A percentile compares a stretch with the other conserved stretches of the same genome.
Conservation (phyloP, 2,888 invertebrate genomes). For the Heteromyza rotundicornis region DNA sequence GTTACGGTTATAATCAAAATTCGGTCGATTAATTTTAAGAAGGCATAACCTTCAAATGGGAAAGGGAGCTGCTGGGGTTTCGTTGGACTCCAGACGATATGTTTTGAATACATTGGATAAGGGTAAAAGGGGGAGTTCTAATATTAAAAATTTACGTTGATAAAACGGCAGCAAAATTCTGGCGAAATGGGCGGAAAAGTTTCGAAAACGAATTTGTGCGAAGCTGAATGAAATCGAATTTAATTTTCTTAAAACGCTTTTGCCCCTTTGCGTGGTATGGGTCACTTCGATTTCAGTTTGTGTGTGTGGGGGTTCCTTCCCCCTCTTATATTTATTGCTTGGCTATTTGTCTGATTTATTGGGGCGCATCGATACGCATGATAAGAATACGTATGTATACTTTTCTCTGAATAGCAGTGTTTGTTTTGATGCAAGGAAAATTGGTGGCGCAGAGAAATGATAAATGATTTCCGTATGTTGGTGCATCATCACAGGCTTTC, state of each 20-base stretch:
- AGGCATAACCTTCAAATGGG: too few relatives aligned
- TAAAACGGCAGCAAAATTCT: too few relatives aligned
- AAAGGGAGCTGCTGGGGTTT: too few relatives aligned
- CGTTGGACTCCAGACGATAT: too few relatives aligned
- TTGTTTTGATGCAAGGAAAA: background rate
- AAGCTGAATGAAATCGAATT: background rate
- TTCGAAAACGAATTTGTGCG: background rate
- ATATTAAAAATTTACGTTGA: background rate
- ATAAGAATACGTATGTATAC: slow-evolving; percentile 9
- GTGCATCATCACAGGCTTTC: too few relatives aligned
- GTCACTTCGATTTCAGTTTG: background rate
- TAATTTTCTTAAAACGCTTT: background rate
- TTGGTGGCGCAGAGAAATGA: slow-evolving; percentile 19
- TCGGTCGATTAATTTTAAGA: too few relatives aligned
- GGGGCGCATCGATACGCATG: slow-evolving; percentile 20
- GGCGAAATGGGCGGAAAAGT: background rate
- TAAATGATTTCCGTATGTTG: slow-evolving; percentile 25
- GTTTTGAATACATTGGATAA: too few relatives aligned
- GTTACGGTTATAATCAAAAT: too few relatives aligned
- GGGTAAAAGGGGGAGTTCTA: background rate
- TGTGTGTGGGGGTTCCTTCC: background rate
- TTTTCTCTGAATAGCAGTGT: background rate
- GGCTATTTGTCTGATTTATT: slow-evolving; percentile 21
- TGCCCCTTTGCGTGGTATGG: background rate
- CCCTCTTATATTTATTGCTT: background rate